phyloP scores from a whole-genome alignment of 1,140 invertebrate species.

The Diabrotica undecimpunctata region DNA sequence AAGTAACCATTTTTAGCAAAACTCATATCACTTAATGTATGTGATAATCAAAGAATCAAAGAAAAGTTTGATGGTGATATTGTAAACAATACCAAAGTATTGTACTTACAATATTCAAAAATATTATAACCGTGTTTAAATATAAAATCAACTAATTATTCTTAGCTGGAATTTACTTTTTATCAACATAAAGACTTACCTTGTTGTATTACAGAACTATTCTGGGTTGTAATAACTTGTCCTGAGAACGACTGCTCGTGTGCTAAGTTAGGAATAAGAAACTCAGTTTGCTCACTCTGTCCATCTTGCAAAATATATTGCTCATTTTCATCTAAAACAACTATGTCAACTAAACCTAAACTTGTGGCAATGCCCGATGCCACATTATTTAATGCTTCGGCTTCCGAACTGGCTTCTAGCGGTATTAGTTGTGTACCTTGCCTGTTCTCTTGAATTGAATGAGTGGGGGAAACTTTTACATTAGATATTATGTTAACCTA shows the following conservation, averaged over 20 bases:
- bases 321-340: constrained; percentile 54
- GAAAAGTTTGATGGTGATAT: too few species aligned
- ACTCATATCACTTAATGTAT: too few species aligned
- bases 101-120: too few species aligned
- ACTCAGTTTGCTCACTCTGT: constrained; percentile 35
- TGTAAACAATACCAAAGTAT: too few species aligned
- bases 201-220: constrained; percentile 14
- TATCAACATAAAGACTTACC: background rate
- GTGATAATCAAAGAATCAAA: too few species aligned
- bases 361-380: constrained; percentile 56
- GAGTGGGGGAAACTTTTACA: constrained; percentile 33
- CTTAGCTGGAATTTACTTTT: too few species aligned
- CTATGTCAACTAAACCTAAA: constrained; percentile 55
- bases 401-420: constrained; percentile 54
- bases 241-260: constrained; percentile 14
- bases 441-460: background rate
- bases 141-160: too few species aligned
- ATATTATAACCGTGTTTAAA: too few species aligned
- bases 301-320: constrained; percentile 45
- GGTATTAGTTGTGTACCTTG: constrained; percentile 33
- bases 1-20: too few species aligned
- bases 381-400: constrained; percentile 55
- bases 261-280: constrained; percentile 38
- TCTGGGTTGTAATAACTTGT: constrained; percentile 24
- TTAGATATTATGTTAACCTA: constrained; percentile 42